Base-by-base conservation (phyloP, 2,888 invertebrate species). In the Drosophila histrio region DNA sequence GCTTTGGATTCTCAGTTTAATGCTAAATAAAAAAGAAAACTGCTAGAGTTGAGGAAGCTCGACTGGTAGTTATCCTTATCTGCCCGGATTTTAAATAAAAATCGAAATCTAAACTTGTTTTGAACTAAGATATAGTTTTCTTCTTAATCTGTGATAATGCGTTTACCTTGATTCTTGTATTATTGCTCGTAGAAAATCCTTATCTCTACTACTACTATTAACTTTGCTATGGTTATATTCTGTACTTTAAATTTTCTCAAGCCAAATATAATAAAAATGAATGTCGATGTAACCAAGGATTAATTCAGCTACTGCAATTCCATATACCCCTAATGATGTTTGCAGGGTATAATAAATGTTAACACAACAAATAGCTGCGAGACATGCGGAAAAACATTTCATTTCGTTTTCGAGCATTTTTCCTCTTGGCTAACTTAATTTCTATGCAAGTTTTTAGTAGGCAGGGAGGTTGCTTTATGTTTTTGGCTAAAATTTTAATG, bases 401-500 rank as follows among this genome's bases (percentile, higher is more conserved):
- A 65, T 70, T 72, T 72, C 43, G 53, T 61, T 73, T 80, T 63
- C 24, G 24, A 68, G 54, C 65, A 70, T 73, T 80, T 73, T 83
- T 77, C 63, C 85, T 47, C 70, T 73, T 69, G 72, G 75, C 72
- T 77, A 87, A 85, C 87, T 84, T 87, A 73, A 87, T 88, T 84
- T 85, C 82, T 69, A 70, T 76, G 89, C 79, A 73, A 70, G 79
- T 84, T 87, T 80, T 64, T 76, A 69, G 84, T 53, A 44, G 11
- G 39, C 60, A 38, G 60, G 47, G 39, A 64, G 70, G 21, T 34
- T 61, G 66, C 77, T 73, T 77, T 84, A 80, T 85, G 72, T 84
- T 79, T 77, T 77, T 53, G 76, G 69, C 68, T 79, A 73, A 73
- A 79, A 79, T 88, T 72, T 83, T 88, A 88, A 86, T 89, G 89